Conservation (phyloP, 2,797 vertebrate genomes). For the Myotis daubentonii region DNA sequence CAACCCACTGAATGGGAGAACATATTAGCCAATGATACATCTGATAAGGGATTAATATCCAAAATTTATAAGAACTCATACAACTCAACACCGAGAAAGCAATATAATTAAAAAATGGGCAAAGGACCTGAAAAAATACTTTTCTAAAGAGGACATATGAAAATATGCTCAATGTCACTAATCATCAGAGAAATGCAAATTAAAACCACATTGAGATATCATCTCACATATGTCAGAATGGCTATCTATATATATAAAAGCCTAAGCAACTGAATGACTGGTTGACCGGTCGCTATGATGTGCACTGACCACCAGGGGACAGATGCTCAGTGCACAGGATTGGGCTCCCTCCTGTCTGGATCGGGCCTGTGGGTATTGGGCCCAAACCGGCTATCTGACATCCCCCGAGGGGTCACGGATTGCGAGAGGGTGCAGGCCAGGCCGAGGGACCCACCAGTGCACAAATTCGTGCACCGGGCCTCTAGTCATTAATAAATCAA, state of each 20-base stretch:
- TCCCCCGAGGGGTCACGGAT: accelerated
- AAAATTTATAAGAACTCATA: neutral
- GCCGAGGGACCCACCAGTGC: no score
- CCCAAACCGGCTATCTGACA: no score
- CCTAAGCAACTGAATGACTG: no score
- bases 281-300: no score
- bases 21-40: neutral
- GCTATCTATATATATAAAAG: no score
- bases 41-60: neutral
- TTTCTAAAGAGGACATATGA: neutral
- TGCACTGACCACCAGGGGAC: no score
- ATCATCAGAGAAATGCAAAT: neutral
- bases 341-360: no score
- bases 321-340: no score
- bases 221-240: neutral
- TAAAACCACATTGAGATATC: neutral
- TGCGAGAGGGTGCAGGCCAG: no score
- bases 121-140: neutral
- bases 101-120: neutral
- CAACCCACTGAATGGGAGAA: neutral
- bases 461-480: no score
- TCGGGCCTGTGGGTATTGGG: no score
- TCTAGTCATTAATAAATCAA: neutral
- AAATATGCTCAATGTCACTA: neutral
- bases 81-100: neutral